Conservation (phyloP, 2,888 invertebrate genomes). For the Gasteruption jaculator region DNA sequence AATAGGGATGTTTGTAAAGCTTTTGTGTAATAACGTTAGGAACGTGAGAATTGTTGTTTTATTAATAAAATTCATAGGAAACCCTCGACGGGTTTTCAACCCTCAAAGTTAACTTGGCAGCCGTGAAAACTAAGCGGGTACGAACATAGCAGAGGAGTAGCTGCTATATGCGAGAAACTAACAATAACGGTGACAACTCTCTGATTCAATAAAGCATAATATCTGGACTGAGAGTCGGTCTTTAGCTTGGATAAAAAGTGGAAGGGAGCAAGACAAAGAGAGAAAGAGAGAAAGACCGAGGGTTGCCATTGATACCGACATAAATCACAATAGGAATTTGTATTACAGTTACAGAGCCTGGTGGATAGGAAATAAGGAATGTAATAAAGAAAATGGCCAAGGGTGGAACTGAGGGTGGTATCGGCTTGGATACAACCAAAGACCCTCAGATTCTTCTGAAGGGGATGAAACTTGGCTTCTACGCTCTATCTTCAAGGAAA, state of each 20-base stretch:
- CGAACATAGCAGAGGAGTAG: slow-evolving; percentile 2
- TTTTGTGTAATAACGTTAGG: too few species aligned
- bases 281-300: slow-evolving; percentile 19
- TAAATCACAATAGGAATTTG: slow-evolving; percentile 54
- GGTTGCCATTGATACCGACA: slow-evolving; percentile 51
- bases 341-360: slow-evolving; percentile 51
- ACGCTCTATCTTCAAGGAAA: too few species aligned
- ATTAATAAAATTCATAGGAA: slow-evolving; percentile 43
- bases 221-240: slow-evolving; percentile 36
- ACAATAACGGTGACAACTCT: slow-evolving; percentile 45
- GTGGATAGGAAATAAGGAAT: slow-evolving; percentile 52
- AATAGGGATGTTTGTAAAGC: too few species aligned
- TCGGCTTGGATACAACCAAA: background rate
- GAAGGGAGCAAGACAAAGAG: slow-evolving; percentile 12
- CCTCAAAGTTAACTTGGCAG: slow-evolving; percentile 22
- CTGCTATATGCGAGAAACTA: slow-evolving; percentile 29
- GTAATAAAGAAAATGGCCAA: slow-evolving; percentile 52
- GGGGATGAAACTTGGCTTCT: too few species aligned
- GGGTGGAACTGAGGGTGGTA: too few species aligned
- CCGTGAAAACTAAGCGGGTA: slow-evolving; percentile 27
- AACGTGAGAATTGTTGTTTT: too few species aligned
- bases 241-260: slow-evolving; percentile 13
- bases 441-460: too few species aligned
- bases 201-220: slow-evolving; percentile 50
- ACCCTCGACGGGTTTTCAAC: slow-evolving; percentile 24